Evolutionary conservation across 2,797 vertebrate genomes (phyloP), one percentile per base, ranked within the genome.

Genomic region (Percopsis omiscomaycus): DNA sequence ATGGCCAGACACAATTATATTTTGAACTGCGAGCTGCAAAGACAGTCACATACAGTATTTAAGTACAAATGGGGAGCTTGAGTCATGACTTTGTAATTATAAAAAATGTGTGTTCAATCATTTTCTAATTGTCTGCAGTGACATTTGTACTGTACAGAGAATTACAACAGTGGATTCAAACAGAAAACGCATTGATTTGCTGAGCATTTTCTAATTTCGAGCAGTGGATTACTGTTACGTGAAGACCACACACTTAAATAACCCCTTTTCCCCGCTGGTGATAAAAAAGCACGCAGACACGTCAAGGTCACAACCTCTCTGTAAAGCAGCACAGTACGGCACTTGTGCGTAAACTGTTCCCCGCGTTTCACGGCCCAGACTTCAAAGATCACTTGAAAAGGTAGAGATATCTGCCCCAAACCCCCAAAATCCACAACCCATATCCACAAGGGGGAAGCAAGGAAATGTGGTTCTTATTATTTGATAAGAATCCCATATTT

Each of bases 401-500:
- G 89, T 89, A 70, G 74, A 88, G 85, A 88, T 92, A 90, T 92
- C 90, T 73, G 46, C 80, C 75, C 69, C 59, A 66, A 65, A 79
- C 77, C 56, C 48, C 55, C n/a, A 30, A 55, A 56, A 81, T 73
- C 71, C 78, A 68, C 79, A 86, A 78, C 69, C 75, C 81, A 59
- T 80, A 71, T 72, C 69, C 67, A 78, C 67, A 61, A 51, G 65
- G 66, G 83, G 77, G 77, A 80, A 68, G 80, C 68, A 68, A 79
- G 66, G 78, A 87, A 94, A 94, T 92, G 88, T 95, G 94, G 87
- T 94, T 94, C 90, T 85, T 92, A 94, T 94, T 94, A 94, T 92
- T 93, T 84, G 91, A 93, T 95, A 94, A 94, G 91, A 87, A 92
- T 89, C 92, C 91, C 87, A 86, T 92, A 88, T 92, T 94, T 94